Conservation (phyloP, 2,797 vertebrate species). For the Mus minutoides region DNA sequence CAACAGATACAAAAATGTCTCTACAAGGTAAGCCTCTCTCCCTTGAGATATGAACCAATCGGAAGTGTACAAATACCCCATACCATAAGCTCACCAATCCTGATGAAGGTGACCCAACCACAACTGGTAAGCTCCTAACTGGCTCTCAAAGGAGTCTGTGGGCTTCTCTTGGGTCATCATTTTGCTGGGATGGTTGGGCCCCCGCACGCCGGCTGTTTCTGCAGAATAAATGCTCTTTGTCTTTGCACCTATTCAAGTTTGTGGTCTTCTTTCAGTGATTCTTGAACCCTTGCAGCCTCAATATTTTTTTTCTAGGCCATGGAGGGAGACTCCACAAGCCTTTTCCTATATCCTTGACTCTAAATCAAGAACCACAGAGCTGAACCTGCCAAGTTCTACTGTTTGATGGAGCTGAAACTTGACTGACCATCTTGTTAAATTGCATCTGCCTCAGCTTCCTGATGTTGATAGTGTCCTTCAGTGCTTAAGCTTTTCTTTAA, state of each 20-base stretch:
- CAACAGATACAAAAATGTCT: background rate
- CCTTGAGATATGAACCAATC: background rate
- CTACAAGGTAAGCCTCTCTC: background rate
- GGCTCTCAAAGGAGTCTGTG: background rate
- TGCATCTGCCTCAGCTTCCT: background rate
- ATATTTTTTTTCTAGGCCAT: background rate
- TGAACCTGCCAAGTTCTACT: background rate
- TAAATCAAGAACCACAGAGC: background rate
- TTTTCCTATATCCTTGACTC: background rate
- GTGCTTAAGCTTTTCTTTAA: background rate
- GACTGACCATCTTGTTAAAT: too few species aligned
- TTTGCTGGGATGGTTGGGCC: background rate
- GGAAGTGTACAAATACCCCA: background rate
- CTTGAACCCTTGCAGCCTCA: too few species aligned
- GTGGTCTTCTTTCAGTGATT: too few species aligned
- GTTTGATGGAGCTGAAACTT: background rate
- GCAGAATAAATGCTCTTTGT: too few species aligned
- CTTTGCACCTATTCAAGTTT: too few species aligned
- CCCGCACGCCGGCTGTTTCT: too few species aligned
- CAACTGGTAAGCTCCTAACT: background rate
- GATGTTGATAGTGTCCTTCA: background rate
- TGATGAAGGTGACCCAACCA: background rate
- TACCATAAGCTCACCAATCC: background rate
- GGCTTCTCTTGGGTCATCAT: background rate
- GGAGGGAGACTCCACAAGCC: background rate